These are phyloP conservation scores for Operophtera brumata DNA, from an alignment of 2,888 invertebrate genomes.

Conservation along the genomic window DNA sequence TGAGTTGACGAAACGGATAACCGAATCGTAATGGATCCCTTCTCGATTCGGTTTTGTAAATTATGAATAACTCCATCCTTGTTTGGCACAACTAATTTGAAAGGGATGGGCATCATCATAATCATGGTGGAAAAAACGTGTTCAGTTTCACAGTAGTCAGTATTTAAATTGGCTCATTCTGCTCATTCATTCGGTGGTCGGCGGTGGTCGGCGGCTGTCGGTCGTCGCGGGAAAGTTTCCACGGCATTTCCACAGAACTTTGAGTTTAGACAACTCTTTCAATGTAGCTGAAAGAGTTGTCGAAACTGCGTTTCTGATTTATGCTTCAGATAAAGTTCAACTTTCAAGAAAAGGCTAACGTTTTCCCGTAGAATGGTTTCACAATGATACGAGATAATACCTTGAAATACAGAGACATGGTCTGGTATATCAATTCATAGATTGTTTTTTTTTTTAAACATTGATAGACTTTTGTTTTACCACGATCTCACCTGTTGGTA, in stretches of 20 bases:
- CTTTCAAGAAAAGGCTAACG: neutral
- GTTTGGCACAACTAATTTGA: slow-evolving; percentile 23
- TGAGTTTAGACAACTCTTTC: slow-evolving; percentile 39
- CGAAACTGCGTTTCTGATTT: slow-evolving; percentile 18
- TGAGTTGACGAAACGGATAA: slow-evolving; percentile 40
- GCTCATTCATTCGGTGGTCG: slow-evolving; percentile 52
- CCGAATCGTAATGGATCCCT: slow-evolving; percentile 41
- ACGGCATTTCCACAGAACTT: slow-evolving; percentile 47
- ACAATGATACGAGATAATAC: neutral
- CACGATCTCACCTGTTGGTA: too few species aligned
- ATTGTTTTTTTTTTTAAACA: too few species aligned
- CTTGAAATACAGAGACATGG: neutral
- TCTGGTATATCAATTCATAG: too few species aligned
- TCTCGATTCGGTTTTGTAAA: slow-evolving; percentile 23
- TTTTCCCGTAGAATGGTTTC: slow-evolving; percentile 2
- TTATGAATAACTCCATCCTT: slow-evolving; percentile 25
- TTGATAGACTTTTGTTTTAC: too few species aligned
- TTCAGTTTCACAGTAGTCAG: slow-evolving; percentile 35
- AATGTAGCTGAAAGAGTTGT: slow-evolving; percentile 21
- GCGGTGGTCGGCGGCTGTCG: slow-evolving; percentile 43
- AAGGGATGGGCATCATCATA: slow-evolving; percentile 29
- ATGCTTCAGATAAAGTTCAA: slow-evolving; percentile 14
- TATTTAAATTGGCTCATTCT: slow-evolving; percentile 26
- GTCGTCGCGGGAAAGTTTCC: slow-evolving; percentile 41
- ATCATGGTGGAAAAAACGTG: slow-evolving; percentile 32